phyloP scores from a whole-genome alignment of 2,797 vertebrate genomes.

The Oophaga sylvatica region DNA sequence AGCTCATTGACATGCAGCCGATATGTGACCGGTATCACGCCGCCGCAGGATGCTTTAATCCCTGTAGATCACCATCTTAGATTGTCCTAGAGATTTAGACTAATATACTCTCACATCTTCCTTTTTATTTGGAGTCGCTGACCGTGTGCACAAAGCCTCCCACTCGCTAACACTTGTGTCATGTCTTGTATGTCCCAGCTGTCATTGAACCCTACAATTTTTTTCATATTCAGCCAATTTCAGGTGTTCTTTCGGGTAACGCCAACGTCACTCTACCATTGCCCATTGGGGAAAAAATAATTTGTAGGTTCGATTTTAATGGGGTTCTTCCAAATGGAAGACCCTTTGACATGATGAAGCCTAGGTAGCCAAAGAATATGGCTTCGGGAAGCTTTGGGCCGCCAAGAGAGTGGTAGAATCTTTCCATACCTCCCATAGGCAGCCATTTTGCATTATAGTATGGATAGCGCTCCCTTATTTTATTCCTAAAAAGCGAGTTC shows the following conservation, averaged over 20 bases:
- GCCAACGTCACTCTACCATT: neutral
- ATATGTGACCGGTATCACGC: slow-evolving; percentile 22
- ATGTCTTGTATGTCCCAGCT: neutral
- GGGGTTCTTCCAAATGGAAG: neutral
- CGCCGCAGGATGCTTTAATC: slow-evolving; percentile 17
- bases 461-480: no score
- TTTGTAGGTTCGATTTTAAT: neutral
- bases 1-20: slow-evolving; percentile 51
- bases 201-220: neutral
- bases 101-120: slow-evolving; percentile 5
- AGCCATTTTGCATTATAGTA: no score
- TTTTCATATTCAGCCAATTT: no score
- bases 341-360: neutral
- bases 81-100: slow-evolving; percentile 16
- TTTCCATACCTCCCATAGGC: no score
- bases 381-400: neutral
- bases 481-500: no score
- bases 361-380: neutral
- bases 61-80: slow-evolving; percentile 33
- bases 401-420: no score
- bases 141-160: neutral
- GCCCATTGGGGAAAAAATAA: neutral
- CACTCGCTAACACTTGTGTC: neutral
- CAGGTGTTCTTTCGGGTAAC: neutral
- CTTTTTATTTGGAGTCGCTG: neutral